These are phyloP conservation scores for Gavia stellata DNA, from an alignment of 2,113 vertebrate species.

Conservation along the genomic window DNA sequence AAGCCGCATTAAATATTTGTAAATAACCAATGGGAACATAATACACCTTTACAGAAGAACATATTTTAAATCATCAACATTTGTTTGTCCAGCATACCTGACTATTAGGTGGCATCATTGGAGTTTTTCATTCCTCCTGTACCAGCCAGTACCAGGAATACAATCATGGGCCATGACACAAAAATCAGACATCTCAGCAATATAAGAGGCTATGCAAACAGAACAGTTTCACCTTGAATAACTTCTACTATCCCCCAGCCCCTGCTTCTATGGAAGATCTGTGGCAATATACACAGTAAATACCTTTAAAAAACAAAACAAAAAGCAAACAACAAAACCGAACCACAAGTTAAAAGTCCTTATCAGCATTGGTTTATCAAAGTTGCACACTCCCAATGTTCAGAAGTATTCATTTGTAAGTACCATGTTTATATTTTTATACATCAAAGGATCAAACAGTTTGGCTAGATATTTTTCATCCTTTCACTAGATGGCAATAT, in stretches of 20 bases:
- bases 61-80: not conserved
- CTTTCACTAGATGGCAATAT: slow-evolving; percentile 62
- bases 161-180: not conserved
- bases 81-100: not conserved
- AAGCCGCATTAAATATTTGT: not conserved
- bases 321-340: not conserved
- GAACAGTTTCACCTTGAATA: not conserved
- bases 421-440: not conserved
- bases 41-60: not conserved
- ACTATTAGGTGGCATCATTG: too few relatives aligned
- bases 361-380: not conserved
- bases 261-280: not conserved
- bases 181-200: not conserved
- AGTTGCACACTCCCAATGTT: not conserved
- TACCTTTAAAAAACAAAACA: not conserved
- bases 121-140: not conserved
- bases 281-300: not conserved
- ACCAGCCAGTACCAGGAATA: not conserved
- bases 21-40: not conserved
- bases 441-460: not conserved
- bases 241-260: not conserved
- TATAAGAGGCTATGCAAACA: not conserved
- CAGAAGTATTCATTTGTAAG: not conserved
- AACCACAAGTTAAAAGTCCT: not conserved
- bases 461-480: not conserved